Base-by-base conservation (phyloP, 2,797 vertebrate genomes). In the Todus mexicanus region DNA sequence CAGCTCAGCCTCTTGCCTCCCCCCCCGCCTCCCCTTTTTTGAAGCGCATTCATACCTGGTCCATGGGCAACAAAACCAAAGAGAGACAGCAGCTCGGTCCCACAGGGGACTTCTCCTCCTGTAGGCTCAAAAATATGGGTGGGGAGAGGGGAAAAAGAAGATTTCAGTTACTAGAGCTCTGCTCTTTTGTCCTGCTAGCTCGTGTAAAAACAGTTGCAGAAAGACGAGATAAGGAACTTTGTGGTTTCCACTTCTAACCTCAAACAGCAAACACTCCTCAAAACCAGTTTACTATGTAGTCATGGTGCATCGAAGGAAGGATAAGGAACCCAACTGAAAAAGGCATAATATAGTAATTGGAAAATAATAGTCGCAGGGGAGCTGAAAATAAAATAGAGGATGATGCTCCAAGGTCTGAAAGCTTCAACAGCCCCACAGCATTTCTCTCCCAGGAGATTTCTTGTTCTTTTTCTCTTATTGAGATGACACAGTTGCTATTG, bases 71-170 rank as follows among this genome's bases (percentile, higher is more conserved):
- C 97, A 96, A 98, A 98, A 47, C 93, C 97, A 87, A 97, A 97
- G 63, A 96, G 92, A 75, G 97, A 94, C 96, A 97, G 93, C 73
- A 97, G 95, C 97, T 97, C 98, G n/a, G 97, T 94, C 96, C 97
- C 65, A 97, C 96, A 43, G 97, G 97, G 72, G 96, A 97, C 90
- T 97, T 98, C 96, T 98, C 97, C 91, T 98, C 97, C 95, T 87
- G 91, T 12, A 97, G 97, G 96, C 98, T 97, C 95, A 93, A 95
- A 79, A 97, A 97, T 82, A 76, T 60, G 96, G 94, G 57, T 87
- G 84, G 57, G 63, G 90, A 90, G 68, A 71, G 74, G 42, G 29
- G 75, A 70, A 92, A 94, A 87, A 87, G 74, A 87, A 87, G 74
- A 53, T 95, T 90, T 96, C 5, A 0, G 73, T 96, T 82, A 73